phyloP scores from a whole-genome alignment of 2,797 vertebrate species.

The Tiaroga cobitis region DNA sequence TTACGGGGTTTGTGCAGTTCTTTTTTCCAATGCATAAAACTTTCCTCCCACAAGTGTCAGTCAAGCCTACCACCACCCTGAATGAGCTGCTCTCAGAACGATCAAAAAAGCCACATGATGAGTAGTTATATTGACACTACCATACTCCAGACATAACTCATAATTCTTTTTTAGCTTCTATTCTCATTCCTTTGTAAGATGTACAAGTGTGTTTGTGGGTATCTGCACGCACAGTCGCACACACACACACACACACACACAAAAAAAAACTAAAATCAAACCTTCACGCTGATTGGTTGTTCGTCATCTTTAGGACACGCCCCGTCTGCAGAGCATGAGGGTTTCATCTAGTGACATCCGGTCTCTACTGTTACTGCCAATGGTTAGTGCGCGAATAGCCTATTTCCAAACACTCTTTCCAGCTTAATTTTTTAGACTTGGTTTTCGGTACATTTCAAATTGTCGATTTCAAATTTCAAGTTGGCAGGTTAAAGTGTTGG shows the following conservation, averaged over 20 bases:
- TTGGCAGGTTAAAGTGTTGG: not conserved
- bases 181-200: not conserved
- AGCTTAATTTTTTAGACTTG: not conserved
- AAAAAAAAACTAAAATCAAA: not conserved
- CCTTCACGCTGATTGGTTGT: slow-evolving; percentile 50
- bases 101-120: slow-evolving; percentile 14
- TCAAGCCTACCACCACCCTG: not conserved
- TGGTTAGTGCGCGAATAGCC: too few relatives aligned
- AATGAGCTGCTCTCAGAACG: not conserved
- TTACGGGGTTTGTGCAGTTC: not conserved
- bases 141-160: not conserved
- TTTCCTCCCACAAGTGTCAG: slow-evolving; percentile 5
- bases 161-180: not conserved
- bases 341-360: not conserved
- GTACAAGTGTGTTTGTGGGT: not conserved
- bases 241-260: too few relatives aligned
- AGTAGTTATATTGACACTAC: not conserved
- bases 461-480: too few relatives aligned
- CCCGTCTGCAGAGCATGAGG: slow-evolving; percentile 28
- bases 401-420: not conserved
- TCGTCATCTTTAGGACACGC: not conserved
- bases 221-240: not conserved
- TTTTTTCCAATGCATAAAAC: slow-evolving; percentile 1
- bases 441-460: not conserved
- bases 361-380: not conserved